Percentiles rank a stretch among this genome's conserved stretches.
phyloP scores from a whole-genome alignment of 2,888 invertebrate species.

The Scaptomyza cyrtandrae region DNA sequence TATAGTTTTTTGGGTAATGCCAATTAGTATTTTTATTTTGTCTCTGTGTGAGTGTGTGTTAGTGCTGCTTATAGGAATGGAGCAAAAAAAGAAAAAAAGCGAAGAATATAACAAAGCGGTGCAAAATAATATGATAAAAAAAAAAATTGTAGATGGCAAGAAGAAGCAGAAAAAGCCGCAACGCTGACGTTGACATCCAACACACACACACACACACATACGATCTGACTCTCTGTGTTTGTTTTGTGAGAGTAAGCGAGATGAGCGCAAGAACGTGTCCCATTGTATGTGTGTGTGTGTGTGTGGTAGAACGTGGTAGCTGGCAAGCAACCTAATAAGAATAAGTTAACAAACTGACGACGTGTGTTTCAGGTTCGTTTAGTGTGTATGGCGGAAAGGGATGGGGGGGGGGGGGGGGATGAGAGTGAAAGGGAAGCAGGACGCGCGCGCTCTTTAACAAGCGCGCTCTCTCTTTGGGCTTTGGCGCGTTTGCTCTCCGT shows the following conservation, averaged over 20 bases:
- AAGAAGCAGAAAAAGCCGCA: slow-evolving; percentile 78
- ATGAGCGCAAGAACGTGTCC: background rate
- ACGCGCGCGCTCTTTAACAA: slow-evolving; percentile 32
- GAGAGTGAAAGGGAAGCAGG: slow-evolving; percentile 39
- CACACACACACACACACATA: background rate
- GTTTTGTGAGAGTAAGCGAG: slow-evolving; percentile 9
- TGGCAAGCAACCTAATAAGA: slow-evolving; percentile 52
- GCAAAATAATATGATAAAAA: slow-evolving; percentile 63
- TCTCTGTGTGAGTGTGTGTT: slow-evolving; percentile 33
- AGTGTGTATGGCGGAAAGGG: too few species aligned
- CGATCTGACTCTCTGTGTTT: background rate
- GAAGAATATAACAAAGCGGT: slow-evolving; percentile 64
- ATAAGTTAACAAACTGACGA: slow-evolving; percentile 78
- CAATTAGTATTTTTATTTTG: slow-evolving; percentile 19
- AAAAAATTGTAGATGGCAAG: slow-evolving; percentile 52
- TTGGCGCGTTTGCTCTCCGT: slow-evolving; percentile 18
- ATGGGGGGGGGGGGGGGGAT: background rate
- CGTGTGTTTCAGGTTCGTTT: slow-evolving; percentile 56
- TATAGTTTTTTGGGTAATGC: background rate
- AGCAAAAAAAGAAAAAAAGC: slow-evolving; percentile 26
- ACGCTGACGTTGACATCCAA: slow-evolving; percentile 73
- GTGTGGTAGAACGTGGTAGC: slow-evolving; percentile 68
- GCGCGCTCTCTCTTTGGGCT: slow-evolving; percentile 29
- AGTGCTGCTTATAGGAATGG: slow-evolving; percentile 59
- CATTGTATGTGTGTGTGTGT: slow-evolving; percentile 36